Conservation (phyloP, 1,140 invertebrate species). For the Melanaphis sacchari region DNA sequence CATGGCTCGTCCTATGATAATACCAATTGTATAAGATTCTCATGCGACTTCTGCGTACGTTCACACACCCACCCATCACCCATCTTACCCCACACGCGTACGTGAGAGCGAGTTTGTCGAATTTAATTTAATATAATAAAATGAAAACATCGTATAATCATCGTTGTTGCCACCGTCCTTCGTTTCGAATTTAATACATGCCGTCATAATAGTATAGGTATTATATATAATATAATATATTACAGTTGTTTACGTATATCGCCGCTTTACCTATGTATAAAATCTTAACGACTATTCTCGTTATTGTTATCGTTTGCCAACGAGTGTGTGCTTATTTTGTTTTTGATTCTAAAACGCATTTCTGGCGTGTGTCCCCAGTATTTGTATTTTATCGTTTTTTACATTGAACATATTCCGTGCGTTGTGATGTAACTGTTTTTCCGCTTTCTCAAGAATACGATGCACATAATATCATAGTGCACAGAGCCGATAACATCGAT, state of each 20-base stretch:
- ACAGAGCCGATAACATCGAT: neutral
- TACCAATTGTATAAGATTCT: neutral
- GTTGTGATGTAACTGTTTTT: neutral
- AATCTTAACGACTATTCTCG: neutral
- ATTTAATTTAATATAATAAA: conserved; percentile 37
- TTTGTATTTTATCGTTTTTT: conserved; percentile 17
- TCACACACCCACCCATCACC: neutral
- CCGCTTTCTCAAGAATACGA: neutral
- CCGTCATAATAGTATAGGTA: neutral
- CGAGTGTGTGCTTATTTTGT: neutral
- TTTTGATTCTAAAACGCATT: neutral
- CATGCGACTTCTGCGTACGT: neutral
- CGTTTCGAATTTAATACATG: neutral
- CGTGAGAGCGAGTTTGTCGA: neutral
- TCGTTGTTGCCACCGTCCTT: neutral
- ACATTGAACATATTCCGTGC: neutral
- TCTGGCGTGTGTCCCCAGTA: neutral
- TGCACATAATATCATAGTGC: neutral
- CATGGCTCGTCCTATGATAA: neutral
- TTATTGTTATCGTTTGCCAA: neutral
- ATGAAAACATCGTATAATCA: neutral
- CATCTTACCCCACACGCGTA: neutral
- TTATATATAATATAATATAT: neutral
- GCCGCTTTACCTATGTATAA: neutral
- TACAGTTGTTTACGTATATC: neutral